Base-by-base conservation (phyloP, 2,797 vertebrate genomes). In the Sitta carolinensis region DNA sequence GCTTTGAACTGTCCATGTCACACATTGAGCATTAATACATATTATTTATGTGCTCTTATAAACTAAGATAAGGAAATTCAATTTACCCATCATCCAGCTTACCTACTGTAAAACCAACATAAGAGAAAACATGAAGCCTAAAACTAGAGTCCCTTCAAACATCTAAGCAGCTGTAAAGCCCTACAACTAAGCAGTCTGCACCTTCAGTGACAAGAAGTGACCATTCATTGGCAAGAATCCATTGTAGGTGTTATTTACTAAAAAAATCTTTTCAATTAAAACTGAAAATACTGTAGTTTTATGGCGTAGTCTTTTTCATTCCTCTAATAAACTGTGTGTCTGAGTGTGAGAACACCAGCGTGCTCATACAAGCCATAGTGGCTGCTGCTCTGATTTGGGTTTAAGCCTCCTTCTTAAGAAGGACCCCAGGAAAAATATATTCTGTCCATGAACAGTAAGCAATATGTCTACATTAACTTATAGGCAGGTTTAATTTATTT, bases 281-380 rank as follows among this genome's bases (percentile, higher is more conserved):
- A 47, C 9, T 32, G 16, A 11, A 59, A 73, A 25, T 7, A 59
- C 2, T 48, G 9, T 16, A 18, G 18, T 30, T 72, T 82, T 42
- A 18, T 3, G 29, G 13, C 0, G 0, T 9, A 27, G 5, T 22
- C n/a, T 47, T 48, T 36, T 78, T 69, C 9, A 59, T 64, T 91
- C 64, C 45, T 50, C 73, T 51, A 80, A 61, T 47, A 43, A 74
- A 21, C 2, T 10, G 7, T 6, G 14, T 13, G 29, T 9, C 12
- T 1, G 11, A 8, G 22, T 0, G 26, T 27, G 30, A 25, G 23
- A 20, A 43, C 32, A 40, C 22, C 11, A n/a, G 22, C 15, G 47
- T 23, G 32, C 11, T 59, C 45, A n/a, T 0, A 2, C 62, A 81
- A 89, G 42, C 22, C 40, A n/a, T 0, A 23, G 27, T 5, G n/a